Base-by-base conservation (phyloP, 2,113 vertebrate genomes). In the Cephalopterus ornatus region DNA sequence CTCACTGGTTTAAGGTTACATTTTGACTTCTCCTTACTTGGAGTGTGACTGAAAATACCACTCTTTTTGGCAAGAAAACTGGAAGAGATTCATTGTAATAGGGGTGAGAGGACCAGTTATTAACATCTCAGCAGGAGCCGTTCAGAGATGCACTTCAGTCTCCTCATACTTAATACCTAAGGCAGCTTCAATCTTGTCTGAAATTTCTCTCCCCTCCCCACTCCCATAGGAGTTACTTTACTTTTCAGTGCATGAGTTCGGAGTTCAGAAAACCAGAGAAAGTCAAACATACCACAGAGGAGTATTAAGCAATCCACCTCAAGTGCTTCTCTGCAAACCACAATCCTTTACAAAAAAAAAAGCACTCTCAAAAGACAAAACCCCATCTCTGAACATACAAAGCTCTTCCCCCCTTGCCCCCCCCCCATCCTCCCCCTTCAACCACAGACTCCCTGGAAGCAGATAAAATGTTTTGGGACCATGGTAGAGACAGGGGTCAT, bases 1-100 rank as follows among this genome's bases (percentile, higher is more conserved):
- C 81, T 85, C 67, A 14, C 44, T 56, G 44, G 93, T 88, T 96
- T 97, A 91, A 77, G 21, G 47, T 94, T 95, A 93, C 72, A 20
- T 67, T 93, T 63, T 77, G 77, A 78, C 62, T 71, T 94, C n/a
- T 63, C 53, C n/a, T 49, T 76, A 58, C 79, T 74, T 71, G 68
- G 68, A 74, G 26, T 63, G 66, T 2, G 3, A 89, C 71, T 87
- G 67, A 72, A 95, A 96, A 91, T 37, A 91, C 37, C 55, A 77
- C 44, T 94, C 35, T 3, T 78, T 89, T 58, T 96, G 85, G 75
- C 89, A 88, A 90, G 82, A 95, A 88, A 86, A 50, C 24, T 72
- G 56, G 41, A 85, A 76, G 55, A 85, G 30, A 89, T 61, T 85
- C 52, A 68, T 56, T 22, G 15, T 50, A 61, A 75, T 18, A 75